phyloP scores from a whole-genome alignment of 2,888 invertebrate species.

The Drosophila barbarae region DNA sequence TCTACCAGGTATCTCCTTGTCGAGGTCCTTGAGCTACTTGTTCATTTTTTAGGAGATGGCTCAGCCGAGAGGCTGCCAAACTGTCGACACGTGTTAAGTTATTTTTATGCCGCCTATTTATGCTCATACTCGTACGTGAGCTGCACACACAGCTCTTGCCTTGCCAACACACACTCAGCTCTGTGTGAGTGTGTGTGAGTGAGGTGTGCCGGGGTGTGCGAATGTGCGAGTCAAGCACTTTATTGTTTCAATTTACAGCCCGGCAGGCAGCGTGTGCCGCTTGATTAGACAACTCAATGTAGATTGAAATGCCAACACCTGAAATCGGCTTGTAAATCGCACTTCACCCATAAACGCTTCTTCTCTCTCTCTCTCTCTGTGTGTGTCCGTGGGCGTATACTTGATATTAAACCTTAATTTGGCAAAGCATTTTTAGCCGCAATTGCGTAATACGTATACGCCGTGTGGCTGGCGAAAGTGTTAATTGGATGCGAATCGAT shows the following conservation, averaged over 20 bases:
- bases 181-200: conserved; percentile 1
- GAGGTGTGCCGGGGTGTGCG: conserved; percentile 23
- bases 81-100: conserved; percentile 77
- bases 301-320: conserved; percentile 73
- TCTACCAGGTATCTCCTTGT: conserved; percentile 6
- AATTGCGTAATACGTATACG: conserved; percentile 24
- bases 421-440: conserved; percentile 13
- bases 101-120: conserved; percentile 75
- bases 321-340: conserved; percentile 63
- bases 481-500: conserved; percentile 34
- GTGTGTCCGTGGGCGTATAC: not conserved
- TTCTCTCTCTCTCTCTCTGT: not conserved
- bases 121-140: conserved; percentile 68
- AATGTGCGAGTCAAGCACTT: conserved; percentile 64
- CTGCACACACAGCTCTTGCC: conserved; percentile 49
- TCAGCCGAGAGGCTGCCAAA: conserved; percentile 58
- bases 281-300: conserved; percentile 75
- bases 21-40: not conserved
- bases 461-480: conserved; percentile 8
- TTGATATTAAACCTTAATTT: conserved; percentile 9
- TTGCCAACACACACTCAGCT: not conserved
- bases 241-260: conserved; percentile 73
- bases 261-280: conserved; percentile 59
- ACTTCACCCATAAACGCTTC: conserved; percentile 42
- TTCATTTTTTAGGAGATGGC: conserved; percentile 32